These are phyloP conservation scores for Meles meles DNA, from an alignment of 2,113 vertebrate genomes.

Conservation along the genomic window DNA sequence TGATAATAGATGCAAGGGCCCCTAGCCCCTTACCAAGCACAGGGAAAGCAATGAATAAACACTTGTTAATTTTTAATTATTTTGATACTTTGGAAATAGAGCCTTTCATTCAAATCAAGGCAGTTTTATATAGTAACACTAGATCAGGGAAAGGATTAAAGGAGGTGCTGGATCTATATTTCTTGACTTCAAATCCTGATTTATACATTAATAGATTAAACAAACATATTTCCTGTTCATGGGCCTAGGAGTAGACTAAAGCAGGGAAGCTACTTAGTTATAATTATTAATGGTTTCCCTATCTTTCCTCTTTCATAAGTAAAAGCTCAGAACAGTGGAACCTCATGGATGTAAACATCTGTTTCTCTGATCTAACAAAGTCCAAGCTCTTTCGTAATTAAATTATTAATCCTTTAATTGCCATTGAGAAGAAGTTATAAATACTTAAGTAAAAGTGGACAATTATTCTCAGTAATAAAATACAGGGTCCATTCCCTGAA, in stretches of 20 bases:
- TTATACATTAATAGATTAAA: slow-evolving; percentile 43
- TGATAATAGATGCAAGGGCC: neutral
- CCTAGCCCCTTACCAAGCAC: neutral
- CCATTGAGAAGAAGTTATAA: slow-evolving; percentile 31
- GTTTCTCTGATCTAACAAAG: slow-evolving; percentile 34
- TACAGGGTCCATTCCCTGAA: neutral
- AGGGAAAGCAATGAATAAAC: slow-evolving; percentile 14
- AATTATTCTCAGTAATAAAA: slow-evolving; percentile 40
- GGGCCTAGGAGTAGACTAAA: neutral
- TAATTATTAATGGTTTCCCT: neutral
- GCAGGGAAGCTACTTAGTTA: neutral
- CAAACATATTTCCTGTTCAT: neutral
- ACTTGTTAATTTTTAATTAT: neutral
- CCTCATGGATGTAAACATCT: neutral
- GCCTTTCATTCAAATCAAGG: neutral
- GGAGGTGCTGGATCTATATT: neutral
- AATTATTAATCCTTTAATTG: slow-evolving; percentile 39
- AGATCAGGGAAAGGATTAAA: slow-evolving; percentile 38
- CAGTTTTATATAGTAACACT: neutral
- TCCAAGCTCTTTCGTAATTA: slow-evolving; percentile 27
- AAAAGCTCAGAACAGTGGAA: slow-evolving; percentile 24
- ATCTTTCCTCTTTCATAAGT: slow-evolving; percentile 19
- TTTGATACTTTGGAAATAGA: slow-evolving; percentile 28
- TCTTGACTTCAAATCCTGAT: slow-evolving; percentile 27
- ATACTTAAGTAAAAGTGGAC: slow-evolving; percentile 9